Evolutionary conservation across 2,797 vertebrate genomes (phyloP).

Genomic region (Melanotaenia parkinsoni): DNA sequence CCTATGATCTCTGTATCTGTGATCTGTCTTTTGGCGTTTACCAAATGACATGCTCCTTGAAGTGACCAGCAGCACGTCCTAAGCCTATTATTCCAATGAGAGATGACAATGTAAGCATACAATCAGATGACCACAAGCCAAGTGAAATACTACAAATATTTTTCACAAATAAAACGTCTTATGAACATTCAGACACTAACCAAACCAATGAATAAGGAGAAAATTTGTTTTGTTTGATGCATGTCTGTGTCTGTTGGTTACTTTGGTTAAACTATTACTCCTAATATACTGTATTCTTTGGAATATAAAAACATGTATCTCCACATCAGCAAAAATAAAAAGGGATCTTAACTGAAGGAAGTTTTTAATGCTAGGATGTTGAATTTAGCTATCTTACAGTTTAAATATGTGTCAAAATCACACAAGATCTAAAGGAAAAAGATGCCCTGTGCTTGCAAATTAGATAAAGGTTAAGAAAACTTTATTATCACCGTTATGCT

Average conservation of each 20-base stretch:
- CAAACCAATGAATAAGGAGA: background rate
- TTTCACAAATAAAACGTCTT: background rate
- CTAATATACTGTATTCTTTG: background rate
- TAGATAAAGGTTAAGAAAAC: slow-evolving; percentile 9
- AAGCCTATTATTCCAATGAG: background rate
- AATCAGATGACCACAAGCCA: background rate
- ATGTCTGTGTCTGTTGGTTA: background rate
- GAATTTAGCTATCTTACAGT: background rate
- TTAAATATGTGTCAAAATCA: background rate
- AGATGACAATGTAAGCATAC: background rate
- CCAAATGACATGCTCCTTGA: background rate
- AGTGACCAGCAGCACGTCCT: background rate
- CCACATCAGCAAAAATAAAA: background rate
- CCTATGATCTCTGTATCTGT: background rate
- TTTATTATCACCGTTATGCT: background rate
- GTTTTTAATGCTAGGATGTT: background rate
- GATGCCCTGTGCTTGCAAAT: background rate
- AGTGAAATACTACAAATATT: background rate
- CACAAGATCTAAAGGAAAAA: slow-evolving; percentile 2
- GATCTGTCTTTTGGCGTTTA: background rate
- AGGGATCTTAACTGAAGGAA: background rate
- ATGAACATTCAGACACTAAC: background rate
- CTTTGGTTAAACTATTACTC: background rate
- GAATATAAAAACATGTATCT: background rate
- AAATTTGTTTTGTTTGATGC: slow-evolving; percentile 5